Percentiles rank a stretch among this genome's conserved stretches.
phyloP scores from a whole-genome alignment of 2,113 vertebrate species.

The Sturnus vulgaris region DNA sequence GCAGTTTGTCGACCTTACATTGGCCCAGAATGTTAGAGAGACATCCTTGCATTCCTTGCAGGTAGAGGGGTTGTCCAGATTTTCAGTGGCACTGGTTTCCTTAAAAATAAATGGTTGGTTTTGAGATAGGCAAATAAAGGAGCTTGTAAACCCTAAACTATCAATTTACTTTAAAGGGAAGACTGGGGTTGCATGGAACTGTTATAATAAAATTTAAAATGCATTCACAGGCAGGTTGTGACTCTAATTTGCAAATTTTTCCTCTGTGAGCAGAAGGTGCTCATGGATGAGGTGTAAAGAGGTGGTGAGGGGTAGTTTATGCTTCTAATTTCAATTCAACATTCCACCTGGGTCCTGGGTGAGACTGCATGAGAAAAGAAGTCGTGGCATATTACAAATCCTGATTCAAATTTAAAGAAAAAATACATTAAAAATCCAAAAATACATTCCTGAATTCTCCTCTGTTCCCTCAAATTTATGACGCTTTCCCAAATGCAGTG shows the following conservation, averaged over 20 bases:
- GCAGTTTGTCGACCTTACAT: not conserved
- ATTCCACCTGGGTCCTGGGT: not conserved
- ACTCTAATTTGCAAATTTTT: not conserved
- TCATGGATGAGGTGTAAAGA: not conserved
- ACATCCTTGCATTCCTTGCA: not conserved
- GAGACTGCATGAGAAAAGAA: not conserved
- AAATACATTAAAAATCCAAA: not conserved
- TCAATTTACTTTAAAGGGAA: not conserved
- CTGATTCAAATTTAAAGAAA: not conserved
- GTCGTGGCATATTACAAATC: not conserved
- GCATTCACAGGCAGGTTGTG: not conserved
- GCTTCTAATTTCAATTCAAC: not conserved
- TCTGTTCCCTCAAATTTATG: rapidly evolving
- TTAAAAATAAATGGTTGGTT: not conserved
- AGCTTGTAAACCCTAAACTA: not conserved
- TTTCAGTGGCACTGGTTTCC: not conserved
- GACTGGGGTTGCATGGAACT: rapidly evolving
- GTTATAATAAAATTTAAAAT: not conserved
- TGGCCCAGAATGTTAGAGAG: rapidly evolving
- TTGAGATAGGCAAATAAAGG: not conserved
- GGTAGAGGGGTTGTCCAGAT: no score
- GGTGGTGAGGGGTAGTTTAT: not conserved
- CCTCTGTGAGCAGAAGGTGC: not conserved
- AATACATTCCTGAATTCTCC: not conserved
- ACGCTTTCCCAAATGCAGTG: rapidly evolving